Evolutionary conservation across 2,888 invertebrate species (phyloP).

Genomic region (Acleris literana): DNA sequence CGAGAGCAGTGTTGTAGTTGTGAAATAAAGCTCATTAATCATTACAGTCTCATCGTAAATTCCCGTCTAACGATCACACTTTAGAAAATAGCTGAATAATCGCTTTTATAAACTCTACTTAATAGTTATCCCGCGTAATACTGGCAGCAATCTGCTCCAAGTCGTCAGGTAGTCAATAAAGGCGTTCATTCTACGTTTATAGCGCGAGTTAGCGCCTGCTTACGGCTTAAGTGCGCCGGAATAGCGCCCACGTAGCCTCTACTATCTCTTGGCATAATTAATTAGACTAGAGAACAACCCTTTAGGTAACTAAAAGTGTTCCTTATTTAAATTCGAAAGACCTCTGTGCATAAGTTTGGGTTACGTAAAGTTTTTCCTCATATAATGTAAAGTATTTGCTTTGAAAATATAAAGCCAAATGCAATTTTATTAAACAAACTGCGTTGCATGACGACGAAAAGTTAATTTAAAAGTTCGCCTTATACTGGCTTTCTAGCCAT

Average conservation of each 20-base stretch:
- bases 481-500: neutral
- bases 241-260: slow-evolving; percentile 51
- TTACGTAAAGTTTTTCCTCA: slow-evolving; percentile 8
- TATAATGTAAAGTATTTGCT: neutral
- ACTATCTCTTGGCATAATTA: slow-evolving; percentile 53
- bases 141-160: slow-evolving; percentile 22
- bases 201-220: slow-evolving; percentile 41
- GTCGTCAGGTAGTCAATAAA: slow-evolving; percentile 45
- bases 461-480: neutral
- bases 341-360: slow-evolving; percentile 23
- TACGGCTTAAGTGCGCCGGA: slow-evolving; percentile 42
- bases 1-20: neutral
- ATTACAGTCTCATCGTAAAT: neutral
- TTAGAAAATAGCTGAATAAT: neutral
- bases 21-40: neutral
- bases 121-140: neutral
- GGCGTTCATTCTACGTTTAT: slow-evolving; percentile 48
- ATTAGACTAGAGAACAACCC: slow-evolving; percentile 45
- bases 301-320: slow-evolving; percentile 39
- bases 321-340: slow-evolving; percentile 37
- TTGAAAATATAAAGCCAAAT: neutral
- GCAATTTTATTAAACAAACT: neutral
- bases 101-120: neutral
- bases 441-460: neutral
- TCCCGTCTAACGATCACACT: neutral